Evolutionary conservation across 2,888 invertebrate genomes (phyloP).

Genomic region (Liposcelis brunnea): DNA sequence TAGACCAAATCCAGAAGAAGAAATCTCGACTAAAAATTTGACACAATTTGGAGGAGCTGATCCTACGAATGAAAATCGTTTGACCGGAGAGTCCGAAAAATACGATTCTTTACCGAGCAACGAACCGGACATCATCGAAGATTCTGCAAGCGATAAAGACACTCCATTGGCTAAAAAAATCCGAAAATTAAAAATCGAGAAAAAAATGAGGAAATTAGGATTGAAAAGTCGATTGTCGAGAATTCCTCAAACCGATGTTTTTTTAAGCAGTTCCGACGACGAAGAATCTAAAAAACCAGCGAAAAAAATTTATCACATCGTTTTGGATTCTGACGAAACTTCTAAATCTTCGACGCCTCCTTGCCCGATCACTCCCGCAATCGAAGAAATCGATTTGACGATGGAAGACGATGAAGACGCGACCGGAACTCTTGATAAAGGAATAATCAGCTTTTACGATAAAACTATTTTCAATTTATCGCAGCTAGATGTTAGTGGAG

Average conservation of each 20-base stretch:
- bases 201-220: too few relatives aligned
- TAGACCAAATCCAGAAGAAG: background rate
- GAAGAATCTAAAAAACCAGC: background rate
- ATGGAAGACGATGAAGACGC: slow-evolving; percentile 9
- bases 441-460: slow-evolving; percentile 18
- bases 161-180: too few relatives aligned
- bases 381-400: background rate
- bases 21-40: background rate
- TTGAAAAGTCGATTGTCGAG: background rate
- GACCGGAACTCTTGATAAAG: slow-evolving; percentile 12
- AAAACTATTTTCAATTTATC: slow-evolving; percentile 11
- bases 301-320: too few relatives aligned
- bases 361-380: too few relatives aligned
- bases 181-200: background rate
- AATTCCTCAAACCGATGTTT: background rate
- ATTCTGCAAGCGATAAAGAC: background rate
- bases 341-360: too few relatives aligned
- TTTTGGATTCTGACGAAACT: too few relatives aligned
- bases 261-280: background rate
- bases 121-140: slow-evolving; percentile 1
- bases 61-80: too few relatives aligned
- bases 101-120: too few relatives aligned
- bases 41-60: background rate
- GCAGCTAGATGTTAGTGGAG: too few relatives aligned
- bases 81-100: too few relatives aligned